Percentiles rank a stretch among this genome's conserved stretches.
These are phyloP conservation scores for Drosophila funebris DNA, from an alignment of 1,140 invertebrate genomes.

Conservation along the genomic window DNA sequence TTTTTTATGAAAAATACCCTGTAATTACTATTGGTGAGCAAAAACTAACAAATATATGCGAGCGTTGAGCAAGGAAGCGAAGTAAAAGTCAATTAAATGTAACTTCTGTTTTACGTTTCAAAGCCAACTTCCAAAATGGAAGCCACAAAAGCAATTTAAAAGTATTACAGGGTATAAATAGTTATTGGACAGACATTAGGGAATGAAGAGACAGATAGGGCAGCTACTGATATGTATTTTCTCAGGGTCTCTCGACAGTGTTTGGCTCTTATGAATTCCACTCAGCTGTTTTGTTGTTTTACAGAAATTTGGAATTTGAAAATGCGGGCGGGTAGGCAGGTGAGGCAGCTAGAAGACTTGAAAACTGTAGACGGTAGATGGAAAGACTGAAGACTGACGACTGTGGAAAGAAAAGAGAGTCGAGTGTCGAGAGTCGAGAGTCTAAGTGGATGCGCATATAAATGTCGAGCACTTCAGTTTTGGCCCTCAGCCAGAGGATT, in stretches of 20 bases:
- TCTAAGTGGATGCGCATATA: slow-evolving; percentile 79
- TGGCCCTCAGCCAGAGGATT: slow-evolving; percentile 45
- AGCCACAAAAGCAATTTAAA: neutral
- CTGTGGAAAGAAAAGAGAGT: slow-evolving; percentile 3
- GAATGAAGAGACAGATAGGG: slow-evolving; percentile 6
- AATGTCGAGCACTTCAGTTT: slow-evolving; percentile 74
- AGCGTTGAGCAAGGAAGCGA: too few species aligned
- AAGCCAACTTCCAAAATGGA: too few species aligned
- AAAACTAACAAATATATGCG: neutral
- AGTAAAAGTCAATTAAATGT: neutral
- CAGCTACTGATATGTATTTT: slow-evolving; percentile 14
- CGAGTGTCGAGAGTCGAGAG: too few species aligned
- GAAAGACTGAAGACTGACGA: neutral
- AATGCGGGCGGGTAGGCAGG: too few species aligned
- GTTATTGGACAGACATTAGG: neutral
- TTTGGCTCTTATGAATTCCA: slow-evolving; percentile 72
- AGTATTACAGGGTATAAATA: slow-evolving; percentile 29
- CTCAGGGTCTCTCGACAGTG: slow-evolving; percentile 18
- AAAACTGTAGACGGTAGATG: neutral
- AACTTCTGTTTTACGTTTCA: too few species aligned
- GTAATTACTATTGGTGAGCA: neutral
- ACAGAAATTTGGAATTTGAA: slow-evolving; percentile 47
- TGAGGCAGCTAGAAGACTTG: neutral
- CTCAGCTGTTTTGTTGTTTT: slow-evolving; percentile 57
- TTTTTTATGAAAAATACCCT: neutral